These are phyloP conservation scores for Apostichopus leukothele DNA, from an alignment of 53 echinoderm and acorn worm species.

Conservation along the genomic window DNA sequence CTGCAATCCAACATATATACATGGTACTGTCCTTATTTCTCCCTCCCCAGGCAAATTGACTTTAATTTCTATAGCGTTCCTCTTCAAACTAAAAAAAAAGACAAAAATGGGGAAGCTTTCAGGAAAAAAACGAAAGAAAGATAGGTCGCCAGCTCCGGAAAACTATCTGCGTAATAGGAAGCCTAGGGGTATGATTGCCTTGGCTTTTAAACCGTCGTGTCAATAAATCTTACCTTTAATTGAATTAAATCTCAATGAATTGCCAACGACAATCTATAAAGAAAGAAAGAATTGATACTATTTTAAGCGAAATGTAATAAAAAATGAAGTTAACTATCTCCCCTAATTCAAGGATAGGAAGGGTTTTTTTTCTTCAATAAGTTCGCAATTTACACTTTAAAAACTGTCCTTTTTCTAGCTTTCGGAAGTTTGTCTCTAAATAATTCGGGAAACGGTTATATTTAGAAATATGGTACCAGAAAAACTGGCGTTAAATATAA, in stretches of 20 bases:
- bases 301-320: slow-evolving; percentile 5
- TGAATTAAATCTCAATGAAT: background rate
- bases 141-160: slow-evolving; percentile 10
- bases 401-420: background rate
- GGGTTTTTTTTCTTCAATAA: too few species aligned
- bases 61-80: background rate
- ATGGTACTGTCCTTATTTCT: background rate
- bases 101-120: background rate
- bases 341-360: background rate
- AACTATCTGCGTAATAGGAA: background rate
- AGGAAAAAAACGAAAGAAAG: background rate
- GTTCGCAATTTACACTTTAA: too few species aligned
- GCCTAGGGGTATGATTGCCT: background rate
- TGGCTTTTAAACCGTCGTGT: background rate
- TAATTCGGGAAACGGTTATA: background rate
- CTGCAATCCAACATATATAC: background rate
- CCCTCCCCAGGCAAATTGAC: background rate
- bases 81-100: background rate
- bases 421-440: background rate
- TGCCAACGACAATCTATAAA: background rate
- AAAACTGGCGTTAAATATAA: too few species aligned
- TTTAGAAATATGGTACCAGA: too few species aligned
- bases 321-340: background rate
- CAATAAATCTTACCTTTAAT: slow-evolving; percentile 3
- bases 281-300: background rate